Conservation (phyloP, 2,888 invertebrate genomes). For the Metopia argyrocephala region DNA sequence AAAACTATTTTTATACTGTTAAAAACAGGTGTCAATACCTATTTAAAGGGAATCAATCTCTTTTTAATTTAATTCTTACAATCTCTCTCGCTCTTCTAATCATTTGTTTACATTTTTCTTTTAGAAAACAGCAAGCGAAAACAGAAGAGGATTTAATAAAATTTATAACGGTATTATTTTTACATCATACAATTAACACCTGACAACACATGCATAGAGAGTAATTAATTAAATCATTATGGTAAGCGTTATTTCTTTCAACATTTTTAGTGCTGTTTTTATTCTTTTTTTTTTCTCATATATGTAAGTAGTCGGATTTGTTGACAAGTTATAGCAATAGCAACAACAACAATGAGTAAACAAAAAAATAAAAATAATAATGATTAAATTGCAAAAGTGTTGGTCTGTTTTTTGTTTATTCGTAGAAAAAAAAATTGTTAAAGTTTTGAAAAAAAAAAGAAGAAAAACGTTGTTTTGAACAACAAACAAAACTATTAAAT, state of each 20-base stretch:
- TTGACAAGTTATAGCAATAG: not conserved
- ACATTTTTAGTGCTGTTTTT: no score
- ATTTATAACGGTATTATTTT: not conserved
- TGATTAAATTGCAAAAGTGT: not conserved
- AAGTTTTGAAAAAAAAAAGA: no score
- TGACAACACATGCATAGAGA: not conserved
- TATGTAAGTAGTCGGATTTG: not conserved
- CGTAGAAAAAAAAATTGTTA: no score
- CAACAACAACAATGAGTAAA: not conserved
- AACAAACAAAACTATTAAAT: constrained; percentile 14
- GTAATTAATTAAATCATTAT: not conserved
- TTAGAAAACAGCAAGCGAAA: not conserved
- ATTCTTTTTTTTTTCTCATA: not conserved
- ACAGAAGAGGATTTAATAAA: not conserved
- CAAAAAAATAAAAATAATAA: not conserved
- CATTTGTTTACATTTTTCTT: not conserved
- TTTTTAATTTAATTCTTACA: no score
- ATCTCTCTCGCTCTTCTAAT: not conserved
- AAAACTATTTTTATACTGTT: no score
- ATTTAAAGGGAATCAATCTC: no score
- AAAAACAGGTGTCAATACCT: no score
- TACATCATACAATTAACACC: not conserved
- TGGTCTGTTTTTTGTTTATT: no score
- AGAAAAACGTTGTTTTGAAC: not conserved
- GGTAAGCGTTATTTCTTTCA: not conserved